Evolutionary conservation across 2,113 vertebrate species (phyloP).

Genomic region (Ceyx melanurus): DNA sequence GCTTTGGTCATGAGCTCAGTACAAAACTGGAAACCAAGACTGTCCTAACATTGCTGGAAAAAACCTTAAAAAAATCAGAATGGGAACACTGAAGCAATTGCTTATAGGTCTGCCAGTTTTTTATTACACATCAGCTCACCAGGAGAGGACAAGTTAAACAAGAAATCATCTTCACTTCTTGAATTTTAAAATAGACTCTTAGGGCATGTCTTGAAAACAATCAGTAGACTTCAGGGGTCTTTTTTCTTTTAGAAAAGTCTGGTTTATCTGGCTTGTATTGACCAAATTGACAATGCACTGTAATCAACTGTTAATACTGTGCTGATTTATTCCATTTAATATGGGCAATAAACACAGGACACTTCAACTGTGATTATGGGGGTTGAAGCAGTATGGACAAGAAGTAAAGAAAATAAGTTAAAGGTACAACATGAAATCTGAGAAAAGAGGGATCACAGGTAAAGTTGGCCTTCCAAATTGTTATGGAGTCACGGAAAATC

Average conservation of each 20-base stretch:
- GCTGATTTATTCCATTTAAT: not conserved
- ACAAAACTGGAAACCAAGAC: constrained; percentile 1
- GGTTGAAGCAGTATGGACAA: not conserved
- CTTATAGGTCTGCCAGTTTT: not conserved
- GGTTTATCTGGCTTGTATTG: not conserved
- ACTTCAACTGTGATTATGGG: not conserved
- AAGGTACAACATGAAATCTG: not conserved
- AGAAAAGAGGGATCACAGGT: not conserved
- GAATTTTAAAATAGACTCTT: constrained; percentile 12
- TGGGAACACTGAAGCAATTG: not conserved
- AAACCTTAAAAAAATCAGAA: not conserved
- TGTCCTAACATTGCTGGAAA: not conserved
- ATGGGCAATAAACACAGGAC: not conserved
- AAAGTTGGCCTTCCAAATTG: not conserved
- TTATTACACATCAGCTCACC: not conserved
- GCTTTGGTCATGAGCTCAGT: constrained; percentile 5
- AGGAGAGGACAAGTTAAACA: not conserved
- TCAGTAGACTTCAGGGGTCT: not conserved
- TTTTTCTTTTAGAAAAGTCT: not conserved
- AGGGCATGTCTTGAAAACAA: not conserved
- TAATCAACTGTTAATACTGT: not conserved
- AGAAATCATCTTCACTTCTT: not conserved
- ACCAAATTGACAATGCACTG: not conserved
- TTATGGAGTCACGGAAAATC: not conserved
- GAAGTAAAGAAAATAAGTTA: not conserved